Base-by-base conservation (phyloP, 2,888 invertebrate genomes). In the Sycophila texana region DNA sequence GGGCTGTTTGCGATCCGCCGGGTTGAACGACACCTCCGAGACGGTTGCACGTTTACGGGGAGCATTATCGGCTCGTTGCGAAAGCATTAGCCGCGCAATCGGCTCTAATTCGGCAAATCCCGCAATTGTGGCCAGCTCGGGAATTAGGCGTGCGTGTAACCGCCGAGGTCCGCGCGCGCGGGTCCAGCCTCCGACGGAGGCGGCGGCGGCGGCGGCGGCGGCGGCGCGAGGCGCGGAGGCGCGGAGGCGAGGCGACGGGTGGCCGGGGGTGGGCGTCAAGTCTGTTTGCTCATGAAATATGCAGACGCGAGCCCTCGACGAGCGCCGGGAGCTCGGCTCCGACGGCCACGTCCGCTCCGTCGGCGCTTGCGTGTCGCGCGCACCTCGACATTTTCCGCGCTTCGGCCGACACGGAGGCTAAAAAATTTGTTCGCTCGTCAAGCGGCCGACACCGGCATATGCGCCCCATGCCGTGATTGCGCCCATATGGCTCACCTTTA, bases 271-370 rank as follows among this genome's bases (percentile, higher is more conserved):
- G 68, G 60, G 14, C 83, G 86, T 85, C 84, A 87, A 87, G 87
- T 87, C 87, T 88, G 84, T 89, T 89, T 89, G 88, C 89, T 88
- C 87, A 88, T 89, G 86, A 88, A 89, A 89, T 89, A 89, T 89
- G 89, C 88, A 89, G 86, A 83, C 87, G 85, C 86, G 86, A 87
- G 86, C 87, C 87, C 87, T 88, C 86, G 86, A 83, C 84, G 84
- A 86, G 85, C 86, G 85, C 85, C 87, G 47, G 53, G 49, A 10
- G 30, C 39, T 30, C 84, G 86, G 83, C 20, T 14, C 20, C 86
- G 85, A 86, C 84, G 83, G 85, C 84, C 87, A 87, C 86, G 88
- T 86, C 87, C 88, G 88, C 88, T 88, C 86, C 84, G 82, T 84
- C 79, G 83, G 83, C 82, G 71, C 79, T 81, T 83, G 82, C 82